A percentile compares a stretch with the other conserved stretches of the same genome.
These are phyloP conservation scores for Monochamus saltuarius DNA, from an alignment of 1,140 invertebrate species.

Conservation along the genomic window DNA sequence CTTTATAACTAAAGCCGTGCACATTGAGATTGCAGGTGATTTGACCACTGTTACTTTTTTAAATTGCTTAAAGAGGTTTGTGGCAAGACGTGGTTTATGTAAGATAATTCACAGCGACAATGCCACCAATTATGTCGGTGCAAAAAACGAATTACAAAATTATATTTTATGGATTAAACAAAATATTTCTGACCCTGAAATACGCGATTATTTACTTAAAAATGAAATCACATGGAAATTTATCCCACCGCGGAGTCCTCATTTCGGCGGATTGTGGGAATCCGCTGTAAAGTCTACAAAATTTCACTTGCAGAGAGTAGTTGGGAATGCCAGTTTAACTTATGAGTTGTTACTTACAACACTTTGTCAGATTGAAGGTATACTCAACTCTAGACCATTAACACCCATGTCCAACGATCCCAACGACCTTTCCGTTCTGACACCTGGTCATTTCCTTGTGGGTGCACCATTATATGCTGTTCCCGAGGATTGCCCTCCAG, in stretches of 20 bases:
- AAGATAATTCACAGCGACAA: constrained; percentile 46
- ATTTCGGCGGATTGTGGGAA: constrained; percentile 31
- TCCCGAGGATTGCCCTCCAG: neutral
- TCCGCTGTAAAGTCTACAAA: no score
- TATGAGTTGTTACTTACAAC: constrained; percentile 28
- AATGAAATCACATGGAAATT: constrained; percentile 43
- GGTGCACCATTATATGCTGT: constrained; percentile 24
- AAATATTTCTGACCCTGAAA: constrained; percentile 5
- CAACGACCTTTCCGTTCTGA: constrained; percentile 24
- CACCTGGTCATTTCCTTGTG: constrained; percentile 42
- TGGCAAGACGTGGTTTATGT: constrained; percentile 42
- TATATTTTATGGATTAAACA: neutral
- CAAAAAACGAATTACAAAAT: constrained; percentile 19
- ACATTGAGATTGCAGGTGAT: constrained; percentile 48
- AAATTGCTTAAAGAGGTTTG: constrained; percentile 46
- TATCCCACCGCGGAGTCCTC: constrained; percentile 34
- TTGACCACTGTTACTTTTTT: constrained; percentile 48
- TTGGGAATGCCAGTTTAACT: constrained; percentile 16
- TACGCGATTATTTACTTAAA: neutral
- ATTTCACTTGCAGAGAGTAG: constrained; percentile 18
- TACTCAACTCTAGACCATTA: constrained; percentile 25
- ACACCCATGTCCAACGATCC: constrained; percentile 19
- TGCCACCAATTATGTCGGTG: constrained; percentile 49
- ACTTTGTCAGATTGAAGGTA: constrained; percentile 23
- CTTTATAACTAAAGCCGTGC: constrained; percentile 47